Evolutionary conservation across 2,113 vertebrate genomes (phyloP).

Genomic region (Psettodes erumei): DNA sequence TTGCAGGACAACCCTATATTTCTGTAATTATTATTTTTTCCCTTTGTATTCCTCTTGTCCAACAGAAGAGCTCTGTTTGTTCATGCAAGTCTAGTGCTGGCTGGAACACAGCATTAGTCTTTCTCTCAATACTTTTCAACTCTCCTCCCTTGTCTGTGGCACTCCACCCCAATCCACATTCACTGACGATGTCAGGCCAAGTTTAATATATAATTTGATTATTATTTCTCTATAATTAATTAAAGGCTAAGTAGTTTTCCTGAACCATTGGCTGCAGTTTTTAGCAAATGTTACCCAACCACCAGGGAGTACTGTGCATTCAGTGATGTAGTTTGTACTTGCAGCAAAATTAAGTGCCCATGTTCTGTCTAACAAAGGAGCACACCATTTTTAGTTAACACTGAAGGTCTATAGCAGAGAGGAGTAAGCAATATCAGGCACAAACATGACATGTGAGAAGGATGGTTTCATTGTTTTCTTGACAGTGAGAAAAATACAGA

Average conservation of each 20-base stretch:
- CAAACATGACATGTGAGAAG: too few relatives aligned
- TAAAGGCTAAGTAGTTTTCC: neutral
- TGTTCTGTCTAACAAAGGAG: neutral
- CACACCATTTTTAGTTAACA: neutral
- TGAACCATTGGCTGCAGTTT: neutral
- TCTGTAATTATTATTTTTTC: too few relatives aligned
- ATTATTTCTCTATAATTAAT: too few relatives aligned
- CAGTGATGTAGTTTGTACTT: neutral
- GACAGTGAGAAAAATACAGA: conserved; percentile 10
- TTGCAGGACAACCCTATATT: neutral
- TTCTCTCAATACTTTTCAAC: neutral
- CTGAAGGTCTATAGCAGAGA: neutral
- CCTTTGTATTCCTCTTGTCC: too few relatives aligned
- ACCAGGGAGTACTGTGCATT: neutral
- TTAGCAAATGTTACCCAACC: neutral
- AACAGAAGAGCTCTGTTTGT: neutral
- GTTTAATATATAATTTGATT: neutral
- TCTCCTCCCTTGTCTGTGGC: neutral
- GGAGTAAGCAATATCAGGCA: neutral
- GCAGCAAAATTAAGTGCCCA: neutral
- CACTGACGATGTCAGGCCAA: neutral
- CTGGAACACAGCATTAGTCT: neutral
- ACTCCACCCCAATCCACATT: neutral
- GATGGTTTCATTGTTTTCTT: conserved; percentile 6
- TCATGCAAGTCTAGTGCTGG: neutral